These are phyloP conservation scores for Malurus melanocephalus DNA, from an alignment of 2,113 vertebrate species.

Conservation along the genomic window DNA sequence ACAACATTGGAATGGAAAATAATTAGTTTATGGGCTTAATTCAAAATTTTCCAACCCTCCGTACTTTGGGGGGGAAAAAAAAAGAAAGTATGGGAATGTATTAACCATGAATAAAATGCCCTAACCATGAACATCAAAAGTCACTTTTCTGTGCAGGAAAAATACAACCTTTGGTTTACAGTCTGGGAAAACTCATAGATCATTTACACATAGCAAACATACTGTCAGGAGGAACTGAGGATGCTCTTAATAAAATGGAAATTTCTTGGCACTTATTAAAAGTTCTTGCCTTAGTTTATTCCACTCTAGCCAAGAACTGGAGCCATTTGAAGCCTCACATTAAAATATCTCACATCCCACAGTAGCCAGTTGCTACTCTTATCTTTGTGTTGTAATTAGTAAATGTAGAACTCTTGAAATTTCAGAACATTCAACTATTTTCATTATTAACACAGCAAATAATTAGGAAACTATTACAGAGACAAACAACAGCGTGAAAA, in stretches of 20 bases:
- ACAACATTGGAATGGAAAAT: neutral
- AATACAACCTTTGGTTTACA: neutral
- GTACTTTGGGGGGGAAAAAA: neutral
- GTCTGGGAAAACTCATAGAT: neutral
- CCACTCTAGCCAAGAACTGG: neutral
- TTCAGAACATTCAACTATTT: neutral
- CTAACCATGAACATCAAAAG: neutral
- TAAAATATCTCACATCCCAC: neutral
- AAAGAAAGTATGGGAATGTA: neutral
- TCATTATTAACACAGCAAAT: neutral
- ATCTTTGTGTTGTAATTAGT: neutral
- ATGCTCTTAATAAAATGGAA: neutral
- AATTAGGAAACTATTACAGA: neutral
- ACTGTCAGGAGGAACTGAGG: neutral
- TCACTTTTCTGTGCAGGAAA: neutral
- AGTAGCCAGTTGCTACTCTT: neutral
- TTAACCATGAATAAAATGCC: neutral
- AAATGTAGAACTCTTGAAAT: neutral
- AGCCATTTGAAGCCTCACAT: neutral
- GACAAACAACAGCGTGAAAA: neutral
- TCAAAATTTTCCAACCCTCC: neutral
- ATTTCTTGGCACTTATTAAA: neutral
- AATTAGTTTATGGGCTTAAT: slow-evolving; percentile 32
- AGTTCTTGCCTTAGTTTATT: neutral
- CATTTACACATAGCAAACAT: neutral